Conservation (phyloP, 2,113 vertebrate genomes). For the Tragelaphus buxtoni region DNA sequence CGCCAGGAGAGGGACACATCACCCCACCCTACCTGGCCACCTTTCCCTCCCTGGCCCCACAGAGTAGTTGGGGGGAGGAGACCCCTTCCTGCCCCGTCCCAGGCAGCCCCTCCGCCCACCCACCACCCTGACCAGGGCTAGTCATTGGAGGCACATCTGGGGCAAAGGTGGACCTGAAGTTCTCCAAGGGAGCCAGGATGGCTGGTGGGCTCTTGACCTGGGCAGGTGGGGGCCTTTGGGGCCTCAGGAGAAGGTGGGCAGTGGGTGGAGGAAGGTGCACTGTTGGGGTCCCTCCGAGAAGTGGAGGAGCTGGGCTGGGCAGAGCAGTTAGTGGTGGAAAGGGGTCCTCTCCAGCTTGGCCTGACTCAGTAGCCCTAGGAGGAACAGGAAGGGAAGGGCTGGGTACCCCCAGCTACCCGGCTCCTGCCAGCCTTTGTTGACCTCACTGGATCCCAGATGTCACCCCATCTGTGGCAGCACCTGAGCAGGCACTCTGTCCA, state of each 20-base stretch:
- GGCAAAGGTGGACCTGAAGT: neutral
- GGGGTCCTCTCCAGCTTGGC: neutral
- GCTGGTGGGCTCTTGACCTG: neutral
- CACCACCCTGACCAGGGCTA: neutral
- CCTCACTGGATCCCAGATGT: too few relatives aligned
- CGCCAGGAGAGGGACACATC: fast-evolving
- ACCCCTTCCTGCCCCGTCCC: neutral
- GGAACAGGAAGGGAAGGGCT: neutral
- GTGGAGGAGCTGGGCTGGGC: neutral
- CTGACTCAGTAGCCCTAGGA: neutral
- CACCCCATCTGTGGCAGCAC: neutral
- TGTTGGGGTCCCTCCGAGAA: neutral
- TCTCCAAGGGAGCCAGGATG: neutral
- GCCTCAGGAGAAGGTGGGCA: neutral
- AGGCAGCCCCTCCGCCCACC: neutral
- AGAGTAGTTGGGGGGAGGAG: neutral
- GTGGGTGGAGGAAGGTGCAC: too few relatives aligned
- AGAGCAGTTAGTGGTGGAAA: too few relatives aligned
- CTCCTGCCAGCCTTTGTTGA: neutral
- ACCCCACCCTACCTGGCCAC: neutral
- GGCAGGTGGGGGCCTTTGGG: neutral
- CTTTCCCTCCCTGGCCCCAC: neutral
- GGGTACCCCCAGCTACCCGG: neutral
- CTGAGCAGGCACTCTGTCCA: too few relatives aligned
- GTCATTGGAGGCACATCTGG: neutral